Evolutionary conservation across 1,140 invertebrate species (phyloP).

Genomic region (Anthonomus grandis): DNA sequence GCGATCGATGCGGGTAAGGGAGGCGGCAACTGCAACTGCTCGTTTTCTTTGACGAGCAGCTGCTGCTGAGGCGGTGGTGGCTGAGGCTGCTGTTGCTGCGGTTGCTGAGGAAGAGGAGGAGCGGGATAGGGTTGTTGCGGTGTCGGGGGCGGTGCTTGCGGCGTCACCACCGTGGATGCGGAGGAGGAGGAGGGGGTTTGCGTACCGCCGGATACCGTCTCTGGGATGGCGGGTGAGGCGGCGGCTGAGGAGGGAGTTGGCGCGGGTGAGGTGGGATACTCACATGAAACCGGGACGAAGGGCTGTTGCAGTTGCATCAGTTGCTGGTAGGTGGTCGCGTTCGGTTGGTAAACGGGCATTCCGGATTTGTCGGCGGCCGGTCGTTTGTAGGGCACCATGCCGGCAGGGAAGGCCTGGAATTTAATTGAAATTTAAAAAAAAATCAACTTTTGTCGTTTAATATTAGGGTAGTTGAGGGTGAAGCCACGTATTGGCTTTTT

Average conservation of each 20-base stretch:
- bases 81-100: slow-evolving; percentile 28
- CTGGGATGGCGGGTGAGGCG: slow-evolving; percentile 37
- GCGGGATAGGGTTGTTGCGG: slow-evolving; percentile 6
- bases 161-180: neutral
- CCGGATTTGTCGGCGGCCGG: slow-evolving; percentile 92
- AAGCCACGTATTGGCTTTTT: no score
- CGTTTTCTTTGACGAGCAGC: slow-evolving; percentile 16
- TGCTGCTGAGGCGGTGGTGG: slow-evolving; percentile 34
- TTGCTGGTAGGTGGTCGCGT: slow-evolving; percentile 87
- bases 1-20: slow-evolving; percentile 13
- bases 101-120: slow-evolving; percentile 8
- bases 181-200: slow-evolving; percentile 5
- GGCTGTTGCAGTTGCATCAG: slow-evolving; percentile 93
- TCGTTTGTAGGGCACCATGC: slow-evolving; percentile 92
- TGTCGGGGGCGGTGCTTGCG: neutral
- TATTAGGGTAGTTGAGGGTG: no score
- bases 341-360: slow-evolving; percentile 91
- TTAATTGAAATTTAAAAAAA: no score
- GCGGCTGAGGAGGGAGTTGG: slow-evolving; percentile 40
- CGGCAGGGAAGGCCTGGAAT: slow-evolving; percentile 84
- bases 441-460: no score
- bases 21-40: slow-evolving; percentile 27
- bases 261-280: slow-evolving; percentile 72
- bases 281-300: slow-evolving; percentile 89
- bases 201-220: slow-evolving; percentile 18